Base-by-base conservation (phyloP, 2,113 vertebrate genomes). In the Lampris incognitus region DNA sequence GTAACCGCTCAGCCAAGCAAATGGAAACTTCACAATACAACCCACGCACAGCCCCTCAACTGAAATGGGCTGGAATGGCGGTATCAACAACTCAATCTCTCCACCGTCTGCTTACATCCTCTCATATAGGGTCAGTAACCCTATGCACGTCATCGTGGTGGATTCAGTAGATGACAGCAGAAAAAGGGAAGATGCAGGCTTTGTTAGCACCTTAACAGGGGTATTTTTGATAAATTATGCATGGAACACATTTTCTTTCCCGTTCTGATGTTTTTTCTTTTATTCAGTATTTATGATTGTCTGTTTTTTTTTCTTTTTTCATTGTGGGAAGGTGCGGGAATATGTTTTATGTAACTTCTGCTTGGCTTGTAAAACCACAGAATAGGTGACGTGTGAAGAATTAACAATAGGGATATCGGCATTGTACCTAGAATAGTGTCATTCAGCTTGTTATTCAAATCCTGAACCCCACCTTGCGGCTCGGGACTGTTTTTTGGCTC, bases 11-110 rank as follows among this genome's bases (percentile, higher is more conserved):
- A 77, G 24, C 59, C 50, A 37, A 51, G 42, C 40, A 57, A 83
- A 77, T 72, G 67, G 83, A 84, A 89, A 82, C 62, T 71, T 72
- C 4, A 79, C 40, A 73, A 44, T 37, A 41, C n/a, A 61, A 64
- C 51, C 37, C 55, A 7, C 69, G 60, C 51, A 76, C 38, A 48
- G n/a, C 9, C 48, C 57, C 66, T 78, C 76, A 63, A 42, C 9
- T 50, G 42, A n/a, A 71, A 51, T 55, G 1, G 38, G 46, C 24
- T 24, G 24, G 24, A 24, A 24, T 24, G 24, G 24, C 24, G 24
- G 24, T 24, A 24, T 24, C 24, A 24, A 24, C 24, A 24, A 0
- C 24, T 52, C 9, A 1, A 13, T 52, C 13, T 52, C 3, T 52
- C 50, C 50, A 52, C 2, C 13, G 6, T 52, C 9, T 8, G 50